Percentiles rank a stretch among this genome's conserved stretches.
Conservation (phyloP, 2,797 vertebrate genomes). For the Cichlasoma orientale region DNA sequence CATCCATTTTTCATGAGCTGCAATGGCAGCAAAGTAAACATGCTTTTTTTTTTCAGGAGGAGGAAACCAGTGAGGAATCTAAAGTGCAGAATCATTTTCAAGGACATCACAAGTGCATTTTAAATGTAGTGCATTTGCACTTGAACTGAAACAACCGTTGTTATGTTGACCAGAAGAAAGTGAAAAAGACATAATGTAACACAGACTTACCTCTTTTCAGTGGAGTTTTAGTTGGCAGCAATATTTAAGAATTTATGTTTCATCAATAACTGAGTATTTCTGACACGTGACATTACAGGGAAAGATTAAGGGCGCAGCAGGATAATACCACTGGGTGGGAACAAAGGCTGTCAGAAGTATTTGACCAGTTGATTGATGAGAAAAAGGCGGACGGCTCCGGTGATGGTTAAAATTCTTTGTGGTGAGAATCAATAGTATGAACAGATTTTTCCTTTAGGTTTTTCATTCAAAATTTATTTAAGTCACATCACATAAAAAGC, state of each 20-base stretch:
- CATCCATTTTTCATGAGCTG: slow-evolving; percentile 81
- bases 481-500: not conserved
- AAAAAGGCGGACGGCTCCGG: not conserved
- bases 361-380: slow-evolving; percentile 17
- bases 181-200: not conserved
- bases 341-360: slow-evolving; percentile 24
- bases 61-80: slow-evolving; percentile 56
- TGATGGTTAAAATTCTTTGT: slow-evolving; percentile 22
- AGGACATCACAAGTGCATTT: slow-evolving; percentile 45
- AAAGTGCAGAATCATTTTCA: slow-evolving; percentile 54
- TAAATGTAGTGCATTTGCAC: slow-evolving; percentile 20
- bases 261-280: slow-evolving; percentile 64
- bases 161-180: not conserved
- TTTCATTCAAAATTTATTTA: not conserved
- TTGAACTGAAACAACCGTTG: slow-evolving; percentile 4
- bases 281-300: slow-evolving; percentile 13
- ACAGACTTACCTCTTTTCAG: slow-evolving; percentile 2
- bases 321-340: not conserved
- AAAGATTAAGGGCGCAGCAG: slow-evolving; percentile 30
- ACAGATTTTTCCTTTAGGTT: not conserved
- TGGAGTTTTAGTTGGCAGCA: slow-evolving; percentile 24
- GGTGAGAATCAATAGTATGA: not conserved
- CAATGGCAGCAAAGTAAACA: slow-evolving; percentile 77
- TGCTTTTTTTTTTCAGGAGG: slow-evolving; percentile 59
- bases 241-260: slow-evolving; percentile 55